These are phyloP conservation scores for Pseudorectes ferrugineus DNA, from an alignment of 2,113 vertebrate species.

Conservation along the genomic window DNA sequence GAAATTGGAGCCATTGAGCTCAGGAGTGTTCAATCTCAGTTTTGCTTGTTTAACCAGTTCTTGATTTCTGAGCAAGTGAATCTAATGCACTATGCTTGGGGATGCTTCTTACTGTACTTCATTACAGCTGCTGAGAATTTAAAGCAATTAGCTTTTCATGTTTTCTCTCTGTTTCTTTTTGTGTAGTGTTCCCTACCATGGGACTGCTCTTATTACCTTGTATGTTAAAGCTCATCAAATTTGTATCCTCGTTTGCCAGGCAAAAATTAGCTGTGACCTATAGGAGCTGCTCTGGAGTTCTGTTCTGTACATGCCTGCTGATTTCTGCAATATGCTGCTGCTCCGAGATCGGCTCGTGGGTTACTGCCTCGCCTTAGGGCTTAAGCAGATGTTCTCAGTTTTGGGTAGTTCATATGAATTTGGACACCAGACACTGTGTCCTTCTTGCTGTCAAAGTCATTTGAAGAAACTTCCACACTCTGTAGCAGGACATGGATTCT, in stretches of 20 bases:
- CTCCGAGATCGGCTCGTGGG: background rate
- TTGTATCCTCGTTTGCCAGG: background rate
- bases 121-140: constrained; percentile 53
- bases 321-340: background rate
- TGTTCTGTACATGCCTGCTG: background rate
- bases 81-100: background rate
- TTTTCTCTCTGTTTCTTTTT: constrained; percentile 26
- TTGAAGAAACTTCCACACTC: background rate
- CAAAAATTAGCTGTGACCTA: background rate
- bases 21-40: constrained; percentile 11
- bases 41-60: constrained; percentile 53
- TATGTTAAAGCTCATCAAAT: constrained; percentile 39
- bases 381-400: background rate
- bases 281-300: background rate
- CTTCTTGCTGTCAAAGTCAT: background rate
- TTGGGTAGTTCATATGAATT: background rate
- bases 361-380: background rate
- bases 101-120: constrained; percentile 40
- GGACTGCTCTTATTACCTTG: constrained; percentile 17
- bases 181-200: background rate
- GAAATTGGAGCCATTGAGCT: constrained; percentile 39
- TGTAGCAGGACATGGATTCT: background rate
- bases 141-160: constrained; percentile 49
- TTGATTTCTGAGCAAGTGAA: constrained; percentile 14
- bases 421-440: background rate